A percentile compares a stretch with the other conserved stretches of the same genome.
Conservation (phyloP, 1,140 invertebrate species). For the Cydia strobilella region DNA sequence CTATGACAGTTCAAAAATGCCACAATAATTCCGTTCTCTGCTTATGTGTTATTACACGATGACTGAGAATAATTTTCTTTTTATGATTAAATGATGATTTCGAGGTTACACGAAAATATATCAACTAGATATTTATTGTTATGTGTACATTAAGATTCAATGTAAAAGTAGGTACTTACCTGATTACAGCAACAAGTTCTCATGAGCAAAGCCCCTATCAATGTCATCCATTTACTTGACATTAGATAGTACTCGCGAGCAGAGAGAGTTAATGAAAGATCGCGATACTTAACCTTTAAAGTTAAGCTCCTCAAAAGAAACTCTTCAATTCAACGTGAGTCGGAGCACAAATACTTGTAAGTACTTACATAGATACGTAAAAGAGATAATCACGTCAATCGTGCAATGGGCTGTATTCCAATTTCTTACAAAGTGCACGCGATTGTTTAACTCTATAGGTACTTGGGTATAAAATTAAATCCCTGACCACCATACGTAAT, state of each 20-base stretch:
- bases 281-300: slow-evolving; percentile 11
- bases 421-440: background rate
- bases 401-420: background rate
- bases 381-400: slow-evolving; percentile 16
- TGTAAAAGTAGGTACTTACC: background rate
- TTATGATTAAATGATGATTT: too few relatives aligned
- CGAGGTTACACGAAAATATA: too few relatives aligned
- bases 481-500: slow-evolving; percentile 18
- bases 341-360: background rate
- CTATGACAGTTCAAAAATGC: too few relatives aligned
- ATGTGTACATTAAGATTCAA: background rate
- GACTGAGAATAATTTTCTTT: too few relatives aligned
- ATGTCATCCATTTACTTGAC: background rate
- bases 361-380: background rate
- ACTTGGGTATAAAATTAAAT: too few relatives aligned
- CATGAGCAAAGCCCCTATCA: background rate
- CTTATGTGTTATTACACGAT: too few relatives aligned
- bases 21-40: too few relatives aligned
- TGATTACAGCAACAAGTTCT: slow-evolving; percentile 5
- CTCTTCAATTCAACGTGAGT: background rate
- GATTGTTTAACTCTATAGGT: background rate
- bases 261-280: slow-evolving; percentile 9
- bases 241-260: background rate
- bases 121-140: background rate
- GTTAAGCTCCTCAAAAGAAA: slow-evolving; percentile 8